Evolutionary conservation across 2,113 vertebrate species (phyloP).

Genomic region (Pyxicephalus adspersus): DNA sequence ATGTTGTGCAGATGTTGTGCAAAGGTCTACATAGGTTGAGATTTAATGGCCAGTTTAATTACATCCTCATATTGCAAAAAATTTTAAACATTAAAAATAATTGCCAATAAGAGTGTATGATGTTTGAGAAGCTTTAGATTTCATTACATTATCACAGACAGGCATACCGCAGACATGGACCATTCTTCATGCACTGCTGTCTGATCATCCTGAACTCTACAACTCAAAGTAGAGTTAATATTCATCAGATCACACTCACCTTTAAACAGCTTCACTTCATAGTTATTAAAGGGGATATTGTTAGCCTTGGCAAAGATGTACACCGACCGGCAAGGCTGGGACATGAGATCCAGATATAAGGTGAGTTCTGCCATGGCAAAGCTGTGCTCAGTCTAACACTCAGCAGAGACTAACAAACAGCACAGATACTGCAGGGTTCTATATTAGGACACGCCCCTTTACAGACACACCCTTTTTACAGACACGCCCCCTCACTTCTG

Average conservation of each 20-base stretch:
- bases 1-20: no score
- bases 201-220: no score
- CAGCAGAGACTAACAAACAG: background rate
- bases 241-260: constrained; percentile 67
- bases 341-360: constrained; percentile 82
- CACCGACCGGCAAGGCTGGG: constrained; percentile 81
- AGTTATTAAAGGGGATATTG: constrained; percentile 78
- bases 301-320: constrained; percentile 80
- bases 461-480: background rate
- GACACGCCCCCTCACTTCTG: background rate
- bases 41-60: no score
- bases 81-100: no score
- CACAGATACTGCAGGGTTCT: background rate
- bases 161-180: no score
- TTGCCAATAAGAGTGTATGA: no score
- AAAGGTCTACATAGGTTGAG: no score
- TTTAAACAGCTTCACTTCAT: constrained; percentile 68
- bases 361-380: constrained; percentile 68
- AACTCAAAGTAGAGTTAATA: background rate
- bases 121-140: no score
- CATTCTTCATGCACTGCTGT: no score
- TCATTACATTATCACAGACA: no score
- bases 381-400: no score
- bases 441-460: background rate
- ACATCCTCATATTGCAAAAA: no score